Base-by-base conservation (phyloP, 1,140 invertebrate species). In the Sesamia nonagrioides region DNA sequence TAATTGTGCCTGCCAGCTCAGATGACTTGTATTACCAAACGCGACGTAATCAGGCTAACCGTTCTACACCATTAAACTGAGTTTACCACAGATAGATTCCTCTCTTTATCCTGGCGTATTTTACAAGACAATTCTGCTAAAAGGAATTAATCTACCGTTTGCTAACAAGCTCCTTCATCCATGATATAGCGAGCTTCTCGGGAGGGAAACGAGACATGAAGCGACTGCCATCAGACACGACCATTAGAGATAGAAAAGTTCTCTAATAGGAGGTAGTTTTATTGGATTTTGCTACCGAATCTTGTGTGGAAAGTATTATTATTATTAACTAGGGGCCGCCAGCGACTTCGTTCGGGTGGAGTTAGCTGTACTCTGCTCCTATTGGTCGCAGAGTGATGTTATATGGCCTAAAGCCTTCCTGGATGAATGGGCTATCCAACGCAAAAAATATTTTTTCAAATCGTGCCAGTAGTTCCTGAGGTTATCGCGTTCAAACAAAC, bases 131-230 rank as follows among this genome's bases (percentile, higher is more conserved):
- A 58, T 4, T 58, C n/a, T 50, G n/a, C 66, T 69, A 15, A 69
- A 69, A 69, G 66, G 66, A 69, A 50, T 50, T 69, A 69, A 69
- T 69, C 66, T 69, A 69, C 40, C 66, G 66, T 48, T 48, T 50
- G 2, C 42, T 69, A 69, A 69, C 42, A 42, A 27, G 21, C 21
- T 69, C 21, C 21, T n/a, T 69, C 66, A 50, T 69, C 66, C 66
- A 50, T 69, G 66, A 27, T 48, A 4, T 18, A 40, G 60, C 15
- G 58, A 40, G 33, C 42, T 48, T 33, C 42, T 69, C 66, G 27
- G 50, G 42, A 21, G 42, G 42, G 15, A 56, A 27, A 1, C 18
- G 54, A 56, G 54, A 56, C 54, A 56, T 56, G 54, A 27, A n/a
- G 60, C 33, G 60, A n/a, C 9, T 37, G 15, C 13, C 60, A 2